phyloP scores from a whole-genome alignment of 2,888 invertebrate species.

The Orthosia gracilis region DNA sequence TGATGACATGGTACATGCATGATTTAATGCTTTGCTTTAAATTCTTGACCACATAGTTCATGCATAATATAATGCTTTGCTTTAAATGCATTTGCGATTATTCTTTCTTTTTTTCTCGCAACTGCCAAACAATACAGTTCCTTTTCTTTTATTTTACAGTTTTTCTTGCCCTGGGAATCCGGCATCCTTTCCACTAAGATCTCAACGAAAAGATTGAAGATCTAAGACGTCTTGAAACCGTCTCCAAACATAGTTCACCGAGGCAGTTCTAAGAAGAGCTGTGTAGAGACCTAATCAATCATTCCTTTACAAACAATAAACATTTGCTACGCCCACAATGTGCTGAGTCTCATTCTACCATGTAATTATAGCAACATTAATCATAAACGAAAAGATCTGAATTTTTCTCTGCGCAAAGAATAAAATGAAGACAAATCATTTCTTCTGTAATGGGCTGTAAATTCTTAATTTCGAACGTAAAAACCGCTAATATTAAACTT shows the following conservation, averaged over 20 bases:
- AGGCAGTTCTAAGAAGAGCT: constrained; percentile 38
- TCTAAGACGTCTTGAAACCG: constrained; percentile 23
- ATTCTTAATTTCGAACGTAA: constrained; percentile 45
- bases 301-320: constrained; percentile 51
- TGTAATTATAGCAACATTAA: constrained; percentile 64
- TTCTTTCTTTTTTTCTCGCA: too few species aligned
- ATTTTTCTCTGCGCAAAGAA: constrained; percentile 39
- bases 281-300: constrained; percentile 43
- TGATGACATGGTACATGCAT: constrained; percentile 10
- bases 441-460: constrained; percentile 44
- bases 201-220: constrained; percentile 23
- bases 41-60: constrained; percentile 9
- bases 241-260: background rate
- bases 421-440: constrained; percentile 57
- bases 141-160: constrained; percentile 43
- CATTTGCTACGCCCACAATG: constrained; percentile 36
- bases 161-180: constrained; percentile 6
- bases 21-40: constrained; percentile 20
- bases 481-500: constrained; percentile 39
- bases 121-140: background rate
- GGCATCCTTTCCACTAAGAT: constrained; percentile 19
- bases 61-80: constrained; percentile 21
- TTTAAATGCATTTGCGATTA: background rate
- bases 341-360: constrained; percentile 45
- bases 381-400: constrained; percentile 57